Evolutionary conservation across 2,797 vertebrate genomes (phyloP).

Genomic region (Lateolabrax maculatus): DNA sequence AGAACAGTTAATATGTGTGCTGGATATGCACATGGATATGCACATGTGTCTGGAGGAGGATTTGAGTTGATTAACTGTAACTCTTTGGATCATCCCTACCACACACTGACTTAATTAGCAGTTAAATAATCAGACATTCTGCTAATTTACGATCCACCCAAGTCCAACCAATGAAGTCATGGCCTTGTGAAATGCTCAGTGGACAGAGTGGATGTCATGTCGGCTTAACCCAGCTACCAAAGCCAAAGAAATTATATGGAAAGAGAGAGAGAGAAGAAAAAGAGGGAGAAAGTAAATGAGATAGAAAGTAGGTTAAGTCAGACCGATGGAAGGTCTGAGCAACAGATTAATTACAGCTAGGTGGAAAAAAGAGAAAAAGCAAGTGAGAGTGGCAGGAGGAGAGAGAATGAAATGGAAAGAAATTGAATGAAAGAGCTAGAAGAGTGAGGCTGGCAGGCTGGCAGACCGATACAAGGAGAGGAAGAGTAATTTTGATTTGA

Average conservation of each 20-base stretch:
- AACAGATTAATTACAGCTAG: conserved; percentile 81
- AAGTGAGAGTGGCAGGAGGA: conserved; percentile 65
- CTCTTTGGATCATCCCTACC: conserved; percentile 58
- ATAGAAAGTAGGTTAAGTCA: conserved; percentile 83
- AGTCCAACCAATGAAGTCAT: conserved; percentile 62
- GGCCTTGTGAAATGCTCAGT: conserved; percentile 57
- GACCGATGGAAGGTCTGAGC: conserved; percentile 78
- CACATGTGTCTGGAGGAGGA: conserved; percentile 27
- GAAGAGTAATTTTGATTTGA: conserved; percentile 73
- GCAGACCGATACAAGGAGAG: conserved; percentile 41
- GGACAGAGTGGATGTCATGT: conserved; percentile 72
- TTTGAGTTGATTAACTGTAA: conserved; percentile 64
- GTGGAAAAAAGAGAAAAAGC: conserved; percentile 54
- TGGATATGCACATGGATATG: conserved; percentile 9
- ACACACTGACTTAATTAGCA: conserved; percentile 72
- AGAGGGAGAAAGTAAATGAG: conserved; percentile 61
- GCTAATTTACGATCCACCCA: conserved; percentile 66
- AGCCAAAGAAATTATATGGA: conserved; percentile 56
- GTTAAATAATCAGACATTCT: conserved; percentile 73
- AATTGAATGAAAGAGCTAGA: conserved; percentile 66
- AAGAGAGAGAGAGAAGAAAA: conserved; percentile 17
- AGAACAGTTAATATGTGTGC: neutral
- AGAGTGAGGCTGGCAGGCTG: conserved; percentile 54
- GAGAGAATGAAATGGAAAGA: conserved; percentile 59
- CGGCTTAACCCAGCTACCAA: conserved; percentile 65